Percentiles rank a stretch among this genome's conserved stretches.
Evolutionary conservation across 2,113 vertebrate genomes (phyloP).

Genomic region (Rhinichthys klamathensis): DNA sequence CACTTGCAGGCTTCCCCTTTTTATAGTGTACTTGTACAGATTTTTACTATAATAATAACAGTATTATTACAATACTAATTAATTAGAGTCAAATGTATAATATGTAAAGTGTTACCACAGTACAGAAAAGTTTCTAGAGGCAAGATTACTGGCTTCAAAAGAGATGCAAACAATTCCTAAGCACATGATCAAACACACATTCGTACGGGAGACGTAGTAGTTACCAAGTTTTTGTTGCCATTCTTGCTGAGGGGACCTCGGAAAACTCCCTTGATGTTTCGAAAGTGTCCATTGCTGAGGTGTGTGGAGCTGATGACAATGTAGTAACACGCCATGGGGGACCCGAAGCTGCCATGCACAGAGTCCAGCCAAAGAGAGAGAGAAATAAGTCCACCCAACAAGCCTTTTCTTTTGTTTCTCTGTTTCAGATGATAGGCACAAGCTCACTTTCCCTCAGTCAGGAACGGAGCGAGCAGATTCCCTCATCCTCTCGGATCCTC

Average conservation of each 20-base stretch:
- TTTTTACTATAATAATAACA: neutral
- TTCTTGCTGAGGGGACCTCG: constrained; percentile 90
- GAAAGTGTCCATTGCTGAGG: constrained; percentile 95
- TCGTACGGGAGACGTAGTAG: constrained; percentile 32
- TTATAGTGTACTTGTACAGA: neutral
- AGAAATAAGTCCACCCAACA: constrained; percentile 23
- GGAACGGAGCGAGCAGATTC: neutral
- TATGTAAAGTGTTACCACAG: neutral
- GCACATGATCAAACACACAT: constrained; percentile 41
- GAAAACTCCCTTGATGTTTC: constrained; percentile 99
- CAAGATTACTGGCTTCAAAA: neutral
- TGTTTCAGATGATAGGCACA: constrained; percentile 29
- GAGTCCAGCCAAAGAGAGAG: constrained; percentile 19
- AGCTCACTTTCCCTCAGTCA: constrained; percentile 39
- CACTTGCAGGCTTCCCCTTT: neutral
- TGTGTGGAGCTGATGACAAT: constrained; percentile 98
- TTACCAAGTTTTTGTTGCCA: constrained; percentile 88
- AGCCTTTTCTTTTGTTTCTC: neutral
- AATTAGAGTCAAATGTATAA: neutral
- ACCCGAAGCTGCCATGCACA: constrained; percentile 60
- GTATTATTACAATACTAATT: neutral
- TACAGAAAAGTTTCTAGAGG: constrained; percentile 11
- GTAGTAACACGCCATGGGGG: constrained; percentile 97
- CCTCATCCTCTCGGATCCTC: constrained; percentile 25
- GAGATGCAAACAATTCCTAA: constrained; percentile 24